Evolutionary conservation across 2,113 vertebrate genomes (phyloP).

Genomic region (Forbesichthys papilliferus): DNA sequence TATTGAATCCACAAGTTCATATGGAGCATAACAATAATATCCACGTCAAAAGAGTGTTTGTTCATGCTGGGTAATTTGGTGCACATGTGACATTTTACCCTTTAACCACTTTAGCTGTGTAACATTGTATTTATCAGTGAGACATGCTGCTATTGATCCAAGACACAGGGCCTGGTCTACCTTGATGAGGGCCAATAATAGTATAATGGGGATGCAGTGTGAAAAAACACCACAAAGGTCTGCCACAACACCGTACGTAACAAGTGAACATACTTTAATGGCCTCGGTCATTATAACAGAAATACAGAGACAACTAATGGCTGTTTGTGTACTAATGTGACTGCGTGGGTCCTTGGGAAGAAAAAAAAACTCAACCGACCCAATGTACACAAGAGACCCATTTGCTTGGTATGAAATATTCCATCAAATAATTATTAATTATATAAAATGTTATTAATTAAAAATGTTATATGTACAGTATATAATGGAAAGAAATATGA

Average conservation of each 20-base stretch:
- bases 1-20: background rate
- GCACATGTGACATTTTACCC: background rate
- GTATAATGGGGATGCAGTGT: constrained; percentile 48
- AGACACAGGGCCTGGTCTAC: constrained; percentile 28
- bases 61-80: background rate
- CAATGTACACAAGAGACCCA: constrained; percentile 15
- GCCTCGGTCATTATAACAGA: constrained; percentile 55
- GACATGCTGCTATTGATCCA: constrained; percentile 21
- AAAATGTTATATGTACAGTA: no score
- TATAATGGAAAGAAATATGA: background rate
- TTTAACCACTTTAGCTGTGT: constrained; percentile 14
- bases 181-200: constrained; percentile 55
- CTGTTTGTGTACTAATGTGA: constrained; percentile 17
- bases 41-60: constrained; percentile 7
- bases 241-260: constrained; percentile 40
- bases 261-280: constrained; percentile 53
- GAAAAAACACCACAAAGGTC: constrained; percentile 57
- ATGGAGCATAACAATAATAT: no score
- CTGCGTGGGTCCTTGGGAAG: constrained; percentile 19
- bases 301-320: constrained; percentile 57
- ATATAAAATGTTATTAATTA: no score
- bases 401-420: no score
- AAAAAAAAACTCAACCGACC: constrained; percentile 33
- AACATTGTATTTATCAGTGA: constrained; percentile 7
- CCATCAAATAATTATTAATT: no score